These are phyloP conservation scores for Glaucopsyche alexis DNA, from an alignment of 2,888 invertebrate genomes.

Conservation along the genomic window DNA sequence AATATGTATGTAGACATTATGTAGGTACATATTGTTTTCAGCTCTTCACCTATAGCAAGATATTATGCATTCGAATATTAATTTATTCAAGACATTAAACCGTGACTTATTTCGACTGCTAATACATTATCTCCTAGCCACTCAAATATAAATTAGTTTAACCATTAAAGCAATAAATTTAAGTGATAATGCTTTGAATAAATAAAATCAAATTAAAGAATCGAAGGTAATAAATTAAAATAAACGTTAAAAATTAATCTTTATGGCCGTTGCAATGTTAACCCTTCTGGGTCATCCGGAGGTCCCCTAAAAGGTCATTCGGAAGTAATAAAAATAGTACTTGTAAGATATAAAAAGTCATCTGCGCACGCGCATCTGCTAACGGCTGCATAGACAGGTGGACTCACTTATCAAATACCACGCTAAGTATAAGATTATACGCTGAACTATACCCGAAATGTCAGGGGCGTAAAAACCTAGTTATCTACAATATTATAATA, in stretches of 20 bases:
- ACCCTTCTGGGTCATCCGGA: constrained; percentile 21
- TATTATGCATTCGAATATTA: not conserved
- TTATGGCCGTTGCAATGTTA: constrained; percentile 20
- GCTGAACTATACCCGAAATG: not conserved
- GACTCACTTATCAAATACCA: constrained; percentile 21
- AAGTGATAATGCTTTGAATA: constrained; percentile 9
- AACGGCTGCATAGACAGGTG: constrained; percentile 44
- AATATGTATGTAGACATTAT: not conserved
- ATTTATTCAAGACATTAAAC: not conserved
- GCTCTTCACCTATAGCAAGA: not conserved
- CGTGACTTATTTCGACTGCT: not conserved
- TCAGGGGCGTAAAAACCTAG: not conserved
- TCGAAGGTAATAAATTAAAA: constrained; percentile 12
- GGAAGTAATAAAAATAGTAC: constrained; percentile 27
- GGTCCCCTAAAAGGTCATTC: constrained; percentile 20
- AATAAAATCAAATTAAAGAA: not conserved
- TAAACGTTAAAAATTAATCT: constrained; percentile 6
- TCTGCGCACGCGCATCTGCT: constrained; percentile 53
- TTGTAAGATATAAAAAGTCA: constrained; percentile 50
- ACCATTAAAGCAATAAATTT: constrained; percentile 1
- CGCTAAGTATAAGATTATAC: not conserved
- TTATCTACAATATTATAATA: not conserved
- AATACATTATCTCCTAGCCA: not conserved
- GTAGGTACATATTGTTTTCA: not conserved
- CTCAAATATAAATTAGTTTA: not conserved